These are phyloP conservation scores for Drosophila maculinotata DNA, from an alignment of 2,888 invertebrate species.

Conservation along the genomic window DNA sequence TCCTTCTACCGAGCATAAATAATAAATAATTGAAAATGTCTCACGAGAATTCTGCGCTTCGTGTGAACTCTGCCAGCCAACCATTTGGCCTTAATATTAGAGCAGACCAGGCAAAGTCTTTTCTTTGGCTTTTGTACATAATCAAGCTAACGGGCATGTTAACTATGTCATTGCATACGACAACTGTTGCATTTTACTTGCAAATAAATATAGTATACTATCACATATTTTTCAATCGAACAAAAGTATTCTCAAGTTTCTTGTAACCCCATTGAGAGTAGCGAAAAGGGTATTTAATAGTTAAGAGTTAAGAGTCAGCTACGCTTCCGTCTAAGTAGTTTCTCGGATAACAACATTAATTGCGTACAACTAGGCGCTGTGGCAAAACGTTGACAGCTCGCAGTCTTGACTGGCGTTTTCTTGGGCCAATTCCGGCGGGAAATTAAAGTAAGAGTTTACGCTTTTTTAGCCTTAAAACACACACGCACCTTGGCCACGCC, in stretches of 20 bases:
- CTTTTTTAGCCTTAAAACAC: constrained; percentile 64
- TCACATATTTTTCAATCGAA: too few relatives aligned
- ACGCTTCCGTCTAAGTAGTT: constrained; percentile 49
- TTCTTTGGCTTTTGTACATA: constrained; percentile 27
- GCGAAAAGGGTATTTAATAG: constrained; percentile 38
- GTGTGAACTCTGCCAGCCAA: constrained; percentile 74
- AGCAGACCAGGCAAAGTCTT: constrained; percentile 56
- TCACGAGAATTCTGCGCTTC: constrained; percentile 68
- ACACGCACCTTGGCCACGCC: constrained; percentile 61
- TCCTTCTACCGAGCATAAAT: constrained; percentile 59
- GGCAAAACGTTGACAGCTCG: constrained; percentile 66
- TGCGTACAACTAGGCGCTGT: constrained; percentile 67
- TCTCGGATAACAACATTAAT: constrained; percentile 62
- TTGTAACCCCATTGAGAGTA: neutral
- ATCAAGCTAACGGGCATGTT: constrained; percentile 10
- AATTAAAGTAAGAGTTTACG: constrained; percentile 78
- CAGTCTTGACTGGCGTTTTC: constrained; percentile 53
- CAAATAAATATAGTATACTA: too few relatives aligned
- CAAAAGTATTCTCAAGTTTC: too few relatives aligned
- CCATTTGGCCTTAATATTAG: constrained; percentile 75
- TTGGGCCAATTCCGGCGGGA: constrained; percentile 72
- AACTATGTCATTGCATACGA: constrained; percentile 3
- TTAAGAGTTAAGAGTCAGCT: neutral
- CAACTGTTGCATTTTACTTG: too few relatives aligned
- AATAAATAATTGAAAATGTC: constrained; percentile 82